phyloP scores from a whole-genome alignment of 2,797 vertebrate genomes.

The Prionace glauca region DNA sequence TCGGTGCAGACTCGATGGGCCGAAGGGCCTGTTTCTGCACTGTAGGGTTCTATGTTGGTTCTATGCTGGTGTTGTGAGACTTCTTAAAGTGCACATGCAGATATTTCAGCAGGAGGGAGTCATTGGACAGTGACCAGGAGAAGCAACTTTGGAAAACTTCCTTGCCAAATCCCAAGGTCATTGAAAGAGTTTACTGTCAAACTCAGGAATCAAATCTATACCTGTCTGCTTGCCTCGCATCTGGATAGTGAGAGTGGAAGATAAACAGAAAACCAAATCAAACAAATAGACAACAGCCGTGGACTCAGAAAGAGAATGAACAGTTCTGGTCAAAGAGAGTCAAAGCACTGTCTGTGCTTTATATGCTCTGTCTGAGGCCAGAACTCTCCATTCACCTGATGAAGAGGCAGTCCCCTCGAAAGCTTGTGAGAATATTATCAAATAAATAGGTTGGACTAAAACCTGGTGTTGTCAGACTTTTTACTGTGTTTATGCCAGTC shows the following conservation, averaged over 20 bases:
- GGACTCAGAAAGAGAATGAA: background rate
- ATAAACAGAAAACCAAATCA: background rate
- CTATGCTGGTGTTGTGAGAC: too few relatives aligned
- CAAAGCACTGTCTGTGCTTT: too few relatives aligned
- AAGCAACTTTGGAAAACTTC: background rate
- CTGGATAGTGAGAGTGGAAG: background rate
- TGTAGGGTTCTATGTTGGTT: too few relatives aligned
- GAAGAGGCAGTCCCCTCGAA: too few relatives aligned
- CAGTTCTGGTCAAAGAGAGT: background rate
- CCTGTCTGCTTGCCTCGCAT: background rate
- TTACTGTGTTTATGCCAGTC: too few relatives aligned
- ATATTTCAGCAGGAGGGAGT: background rate
- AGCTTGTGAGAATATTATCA: too few relatives aligned
- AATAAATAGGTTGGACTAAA: too few relatives aligned
- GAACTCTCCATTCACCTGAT: too few relatives aligned
- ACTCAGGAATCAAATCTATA: background rate
- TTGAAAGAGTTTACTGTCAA: background rate
- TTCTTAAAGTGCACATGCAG: background rate
- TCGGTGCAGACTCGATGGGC: too few relatives aligned
- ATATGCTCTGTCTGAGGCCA: too few relatives aligned
- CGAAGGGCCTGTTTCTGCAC: too few relatives aligned
- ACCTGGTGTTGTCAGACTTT: too few relatives aligned
- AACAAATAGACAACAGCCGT: background rate
- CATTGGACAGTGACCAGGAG: background rate
- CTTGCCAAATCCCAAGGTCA: background rate